Base-by-base conservation (phyloP, 2,113 vertebrate genomes). In the Hippocampus comes region DNA sequence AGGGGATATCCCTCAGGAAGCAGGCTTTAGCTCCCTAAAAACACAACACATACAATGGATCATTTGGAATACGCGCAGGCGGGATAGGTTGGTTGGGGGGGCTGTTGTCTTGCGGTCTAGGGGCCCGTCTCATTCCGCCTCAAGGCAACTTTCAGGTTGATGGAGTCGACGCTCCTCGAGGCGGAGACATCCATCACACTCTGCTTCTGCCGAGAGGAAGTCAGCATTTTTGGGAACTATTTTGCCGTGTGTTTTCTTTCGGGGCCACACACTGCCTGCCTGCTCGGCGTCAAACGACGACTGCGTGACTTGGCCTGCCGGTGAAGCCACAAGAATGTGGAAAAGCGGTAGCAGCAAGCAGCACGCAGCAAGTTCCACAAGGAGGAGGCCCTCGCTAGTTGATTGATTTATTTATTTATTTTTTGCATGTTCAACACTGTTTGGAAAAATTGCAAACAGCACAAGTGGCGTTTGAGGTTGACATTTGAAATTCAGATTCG, bases 1-100 rank as follows among this genome's bases (percentile, higher is more conserved):
- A 98, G 89, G 96, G 96, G 94, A 98, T 96, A 94, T 98, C 96
- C 89, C 96, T 94, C 85, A 98, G 94, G 89, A 98, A 98, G 90
- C 96, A 98, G 0, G 96, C 96, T 93, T 98, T 98, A 89, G 96
- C 96, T 91, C 96, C 96, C 96, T 98, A 86, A 30, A 86, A 61
- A 61, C 27, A 61, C 59, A 59, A 87, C 82, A 88, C 63, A 67
- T 63, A 75, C 38, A 63, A 65, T 49, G 43, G 21, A 65, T 48
- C 20, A 46, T 15, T 51, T 71, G 23, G 30, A 72, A 60, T 55
- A 72, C 46, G 79, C 9, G 71, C 8, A 70, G 2, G 78, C 21
- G 41, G 25, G 23, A 20, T 34, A 59, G 64, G 71, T 71, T 38
- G 61, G 69, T 64, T 43, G 20, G 56, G 12, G 60, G 41, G 20